A percentile compares a stretch with the other conserved stretches of the same genome.
phyloP scores from a whole-genome alignment of 2,113 vertebrate species.

The Azemiops feae region DNA sequence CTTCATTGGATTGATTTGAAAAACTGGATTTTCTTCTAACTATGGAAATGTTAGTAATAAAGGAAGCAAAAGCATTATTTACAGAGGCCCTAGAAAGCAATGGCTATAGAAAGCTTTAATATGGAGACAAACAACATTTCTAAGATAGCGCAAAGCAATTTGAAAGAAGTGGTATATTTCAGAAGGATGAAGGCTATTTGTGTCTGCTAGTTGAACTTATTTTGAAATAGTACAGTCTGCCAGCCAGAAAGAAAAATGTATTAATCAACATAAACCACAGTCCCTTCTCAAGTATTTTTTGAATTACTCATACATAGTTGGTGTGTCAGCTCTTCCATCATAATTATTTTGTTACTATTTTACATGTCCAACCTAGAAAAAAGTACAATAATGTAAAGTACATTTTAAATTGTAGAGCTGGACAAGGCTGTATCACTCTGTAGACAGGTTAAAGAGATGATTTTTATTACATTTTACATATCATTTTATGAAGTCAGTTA shows the following conservation, averaged over 20 bases:
- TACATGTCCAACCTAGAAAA: neutral
- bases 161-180: neutral
- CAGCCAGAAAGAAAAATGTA: neutral
- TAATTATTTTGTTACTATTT: neutral
- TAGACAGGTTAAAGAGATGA: neutral
- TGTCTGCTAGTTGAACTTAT: neutral
- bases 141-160: neutral
- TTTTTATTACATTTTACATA: neutral
- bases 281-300: neutral
- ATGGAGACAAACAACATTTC: neutral
- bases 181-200: neutral
- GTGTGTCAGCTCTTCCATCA: neutral
- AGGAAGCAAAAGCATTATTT: neutral
- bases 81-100: neutral
- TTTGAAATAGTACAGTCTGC: neutral
- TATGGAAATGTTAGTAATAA: neutral
- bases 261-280: neutral
- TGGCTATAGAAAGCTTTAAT: neutral
- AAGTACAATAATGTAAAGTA: neutral
- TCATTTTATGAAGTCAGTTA: neutral
- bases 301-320: neutral
- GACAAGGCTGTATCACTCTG: neutral
- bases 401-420: neutral
- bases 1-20: neutral
- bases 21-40: neutral